Conservation (phyloP, 1,140 invertebrate genomes). For the Chionoecetes opilio region DNA sequence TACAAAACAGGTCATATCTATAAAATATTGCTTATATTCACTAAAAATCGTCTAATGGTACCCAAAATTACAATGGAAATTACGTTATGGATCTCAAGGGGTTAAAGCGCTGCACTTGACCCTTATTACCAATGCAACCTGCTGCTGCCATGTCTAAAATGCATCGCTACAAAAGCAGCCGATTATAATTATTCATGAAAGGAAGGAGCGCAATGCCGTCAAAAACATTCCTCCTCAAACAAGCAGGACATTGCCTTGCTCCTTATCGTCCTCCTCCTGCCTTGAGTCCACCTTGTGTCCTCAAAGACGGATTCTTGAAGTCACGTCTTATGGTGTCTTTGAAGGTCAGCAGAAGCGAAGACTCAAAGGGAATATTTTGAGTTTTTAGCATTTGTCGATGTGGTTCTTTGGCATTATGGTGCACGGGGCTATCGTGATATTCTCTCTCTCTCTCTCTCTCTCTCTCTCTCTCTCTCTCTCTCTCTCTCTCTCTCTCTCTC, state of each 20-base stretch:
- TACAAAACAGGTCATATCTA: no score
- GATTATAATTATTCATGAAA: neutral
- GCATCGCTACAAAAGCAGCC: neutral
- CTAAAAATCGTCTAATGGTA: no score
- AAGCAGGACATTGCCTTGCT: neutral
- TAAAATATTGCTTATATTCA: no score
- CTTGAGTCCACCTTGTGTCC: neutral
- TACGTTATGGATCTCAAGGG: no score
- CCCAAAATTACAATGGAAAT: no score
- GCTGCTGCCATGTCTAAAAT: neutral
- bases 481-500: slow-evolving; percentile 43
- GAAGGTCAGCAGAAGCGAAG: neutral
- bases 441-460: slow-evolving; percentile 33
- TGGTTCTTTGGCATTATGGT: slow-evolving; percentile 84
- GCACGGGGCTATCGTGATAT: slow-evolving; percentile 87
- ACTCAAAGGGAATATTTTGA: no score
- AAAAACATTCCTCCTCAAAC: slow-evolving; percentile 34
- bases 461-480: slow-evolving; percentile 50
- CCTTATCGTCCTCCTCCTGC: neutral
- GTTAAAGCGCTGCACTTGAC: no score
- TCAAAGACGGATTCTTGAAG: neutral
- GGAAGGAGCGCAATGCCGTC: slow-evolving; percentile 34
- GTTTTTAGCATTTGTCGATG: no score
- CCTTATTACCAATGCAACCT: no score
- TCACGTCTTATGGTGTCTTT: neutral